Evolutionary conservation across 2,113 vertebrate species (phyloP).

Genomic region (Cichladusa arquata): DNA sequence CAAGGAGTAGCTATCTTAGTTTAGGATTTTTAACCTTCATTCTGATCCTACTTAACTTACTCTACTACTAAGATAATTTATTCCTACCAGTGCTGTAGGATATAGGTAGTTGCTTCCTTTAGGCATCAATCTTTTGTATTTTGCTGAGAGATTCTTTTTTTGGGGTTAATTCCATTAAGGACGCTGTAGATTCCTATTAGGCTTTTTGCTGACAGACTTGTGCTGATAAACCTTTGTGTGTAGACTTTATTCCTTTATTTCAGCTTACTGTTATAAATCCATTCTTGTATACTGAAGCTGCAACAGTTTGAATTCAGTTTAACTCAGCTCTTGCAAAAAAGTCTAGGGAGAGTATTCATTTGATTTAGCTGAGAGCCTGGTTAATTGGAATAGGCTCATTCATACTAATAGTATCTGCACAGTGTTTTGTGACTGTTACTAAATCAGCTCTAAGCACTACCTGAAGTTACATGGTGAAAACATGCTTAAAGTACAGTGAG

Average conservation of each 20-base stretch:
- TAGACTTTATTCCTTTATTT: neutral
- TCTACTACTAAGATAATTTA: neutral
- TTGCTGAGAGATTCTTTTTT: neutral
- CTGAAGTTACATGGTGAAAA: neutral
- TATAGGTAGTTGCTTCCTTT: neutral
- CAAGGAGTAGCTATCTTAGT: constrained; percentile 5
- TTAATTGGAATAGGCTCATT: neutral
- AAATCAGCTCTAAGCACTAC: neutral
- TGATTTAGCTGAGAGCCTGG: neutral
- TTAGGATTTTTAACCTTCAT: constrained; percentile 27
- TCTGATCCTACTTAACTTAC: constrained; percentile 35
- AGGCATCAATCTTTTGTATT: neutral
- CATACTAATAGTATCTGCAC: neutral
- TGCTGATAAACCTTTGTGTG: neutral
- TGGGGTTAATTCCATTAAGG: neutral
- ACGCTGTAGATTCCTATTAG: neutral
- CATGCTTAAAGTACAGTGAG: neutral
- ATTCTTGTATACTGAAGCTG: neutral
- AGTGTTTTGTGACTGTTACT: neutral
- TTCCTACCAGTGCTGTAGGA: neutral
- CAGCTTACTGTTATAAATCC: neutral
- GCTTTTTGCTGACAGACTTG: neutral
- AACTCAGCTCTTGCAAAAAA: neutral
- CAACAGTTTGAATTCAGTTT: neutral
- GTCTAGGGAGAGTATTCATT: neutral